These are phyloP conservation scores for Engystomops pustulosus DNA, from an alignment of 2,113 vertebrate species.

Conservation along the genomic window DNA sequence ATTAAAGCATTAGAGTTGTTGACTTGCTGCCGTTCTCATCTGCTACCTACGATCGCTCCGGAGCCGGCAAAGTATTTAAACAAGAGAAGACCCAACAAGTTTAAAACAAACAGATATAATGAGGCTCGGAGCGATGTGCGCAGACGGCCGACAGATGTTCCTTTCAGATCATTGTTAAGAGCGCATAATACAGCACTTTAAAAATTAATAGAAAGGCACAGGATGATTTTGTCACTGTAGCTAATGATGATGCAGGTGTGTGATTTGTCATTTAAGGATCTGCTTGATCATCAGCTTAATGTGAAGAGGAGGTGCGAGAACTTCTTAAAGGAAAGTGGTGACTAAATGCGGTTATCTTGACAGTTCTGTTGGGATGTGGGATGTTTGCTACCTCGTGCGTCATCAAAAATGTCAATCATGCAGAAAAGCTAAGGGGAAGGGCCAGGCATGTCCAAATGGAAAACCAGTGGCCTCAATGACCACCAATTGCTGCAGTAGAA, in stretches of 20 bases:
- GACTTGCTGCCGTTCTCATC: constrained; percentile 56
- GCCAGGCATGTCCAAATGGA: too few species aligned
- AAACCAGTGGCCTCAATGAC: too few species aligned
- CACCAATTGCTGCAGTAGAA: too few species aligned
- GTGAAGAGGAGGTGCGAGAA: neutral
- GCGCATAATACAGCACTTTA: constrained; percentile 68
- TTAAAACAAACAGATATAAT: constrained; percentile 62
- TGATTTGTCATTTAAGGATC: constrained; percentile 61
- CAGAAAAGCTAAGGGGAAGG: too few species aligned
- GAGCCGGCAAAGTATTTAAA: constrained; percentile 50
- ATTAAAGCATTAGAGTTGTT: constrained; percentile 55
- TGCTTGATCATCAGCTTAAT: constrained; percentile 9
- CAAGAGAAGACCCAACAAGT: constrained; percentile 52
- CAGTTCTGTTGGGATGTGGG: too few species aligned
- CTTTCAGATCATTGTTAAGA: constrained; percentile 66
- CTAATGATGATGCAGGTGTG: constrained; percentile 66
- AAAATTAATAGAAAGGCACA: constrained; percentile 71
- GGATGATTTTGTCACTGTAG: constrained; percentile 62
- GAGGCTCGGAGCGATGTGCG: constrained; percentile 56
- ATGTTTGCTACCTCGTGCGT: too few species aligned
- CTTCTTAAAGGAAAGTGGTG: neutral
- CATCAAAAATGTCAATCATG: too few species aligned
- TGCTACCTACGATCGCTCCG: constrained; percentile 52
- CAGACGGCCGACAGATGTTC: constrained; percentile 72
- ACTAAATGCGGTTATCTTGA: neutral